Evolutionary conservation across 2,113 vertebrate genomes (phyloP).

Genomic region (Fulmarus glacialis): DNA sequence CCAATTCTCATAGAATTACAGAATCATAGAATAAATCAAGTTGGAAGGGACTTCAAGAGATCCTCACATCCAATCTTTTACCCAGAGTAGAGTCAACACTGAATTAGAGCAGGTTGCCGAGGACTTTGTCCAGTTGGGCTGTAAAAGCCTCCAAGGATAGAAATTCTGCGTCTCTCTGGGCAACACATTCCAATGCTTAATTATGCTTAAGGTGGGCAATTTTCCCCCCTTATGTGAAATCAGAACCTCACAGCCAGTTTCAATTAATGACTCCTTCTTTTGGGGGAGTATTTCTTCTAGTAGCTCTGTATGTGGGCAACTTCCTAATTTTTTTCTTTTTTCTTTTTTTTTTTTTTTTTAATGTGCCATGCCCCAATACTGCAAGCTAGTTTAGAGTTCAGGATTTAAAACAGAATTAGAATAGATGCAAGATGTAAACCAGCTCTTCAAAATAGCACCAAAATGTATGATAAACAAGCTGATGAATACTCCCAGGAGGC

Average conservation of each 20-base stretch:
- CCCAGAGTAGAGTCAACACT: neutral
- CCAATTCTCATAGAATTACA: neutral
- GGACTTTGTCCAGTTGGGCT: neutral
- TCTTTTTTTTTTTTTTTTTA: no score
- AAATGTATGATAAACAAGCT: neutral
- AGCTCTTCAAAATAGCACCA: neutral
- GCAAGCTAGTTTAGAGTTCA: neutral
- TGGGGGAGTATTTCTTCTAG: neutral
- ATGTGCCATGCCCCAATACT: neutral
- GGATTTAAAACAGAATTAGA: neutral
- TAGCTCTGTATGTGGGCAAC: fast-evolving
- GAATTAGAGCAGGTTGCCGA: neutral
- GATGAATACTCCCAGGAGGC: neutral
- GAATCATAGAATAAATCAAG: neutral
- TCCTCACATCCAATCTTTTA: neutral
- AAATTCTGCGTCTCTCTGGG: neutral
- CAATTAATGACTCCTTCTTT: neutral
- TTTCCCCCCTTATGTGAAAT: neutral
- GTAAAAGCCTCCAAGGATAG: neutral
- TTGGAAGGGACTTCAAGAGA: neutral
- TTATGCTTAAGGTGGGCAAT: neutral
- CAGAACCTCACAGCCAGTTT: neutral
- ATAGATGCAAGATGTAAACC: neutral
- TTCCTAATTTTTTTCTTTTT: neutral
- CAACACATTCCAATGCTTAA: neutral